Conservation (phyloP, 2,888 invertebrate genomes). For the Drosophila cracens region DNA sequence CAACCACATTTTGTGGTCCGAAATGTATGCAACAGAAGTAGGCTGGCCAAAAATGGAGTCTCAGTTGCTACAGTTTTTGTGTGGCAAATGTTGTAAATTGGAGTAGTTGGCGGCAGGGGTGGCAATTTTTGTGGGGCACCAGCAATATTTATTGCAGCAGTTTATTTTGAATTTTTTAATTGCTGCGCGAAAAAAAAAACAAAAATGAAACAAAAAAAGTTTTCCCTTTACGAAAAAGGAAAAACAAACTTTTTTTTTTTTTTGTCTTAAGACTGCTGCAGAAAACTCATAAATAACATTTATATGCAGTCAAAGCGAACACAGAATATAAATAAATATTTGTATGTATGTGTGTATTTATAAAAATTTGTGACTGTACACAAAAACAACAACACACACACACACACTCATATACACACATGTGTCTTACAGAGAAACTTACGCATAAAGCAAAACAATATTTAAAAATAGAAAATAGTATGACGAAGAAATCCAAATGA, state of each 20-base stretch:
- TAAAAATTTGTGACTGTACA: slow-evolving; percentile 66
- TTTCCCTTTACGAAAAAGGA: slow-evolving; percentile 44
- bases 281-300: slow-evolving; percentile 81
- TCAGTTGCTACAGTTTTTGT: background rate
- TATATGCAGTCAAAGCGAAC: slow-evolving; percentile 47
- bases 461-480: slow-evolving; percentile 69
- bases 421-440: slow-evolving; percentile 63
- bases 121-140: background rate
- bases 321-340: slow-evolving; percentile 24
- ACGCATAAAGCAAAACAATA: slow-evolving; percentile 70
- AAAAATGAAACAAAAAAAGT: background rate
- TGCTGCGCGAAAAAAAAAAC: slow-evolving; percentile 2
- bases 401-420: slow-evolving; percentile 6
- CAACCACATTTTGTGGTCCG: background rate
- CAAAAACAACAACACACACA: slow-evolving; percentile 11
- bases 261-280: slow-evolving; percentile 38
- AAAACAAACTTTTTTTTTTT: slow-evolving; percentile 8
- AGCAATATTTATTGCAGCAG: slow-evolving; percentile 1
- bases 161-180: slow-evolving; percentile 12
- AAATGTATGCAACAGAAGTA: slow-evolving; percentile 37
- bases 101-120: no score
- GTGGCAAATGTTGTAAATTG: slow-evolving; percentile 4
- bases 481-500: slow-evolving; percentile 66
- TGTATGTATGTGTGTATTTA: slow-evolving; percentile 37
- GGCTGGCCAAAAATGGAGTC: slow-evolving; percentile 5